phyloP scores from a whole-genome alignment of 2,888 invertebrate genomes.

The Hirtodrosophila cameraria region DNA sequence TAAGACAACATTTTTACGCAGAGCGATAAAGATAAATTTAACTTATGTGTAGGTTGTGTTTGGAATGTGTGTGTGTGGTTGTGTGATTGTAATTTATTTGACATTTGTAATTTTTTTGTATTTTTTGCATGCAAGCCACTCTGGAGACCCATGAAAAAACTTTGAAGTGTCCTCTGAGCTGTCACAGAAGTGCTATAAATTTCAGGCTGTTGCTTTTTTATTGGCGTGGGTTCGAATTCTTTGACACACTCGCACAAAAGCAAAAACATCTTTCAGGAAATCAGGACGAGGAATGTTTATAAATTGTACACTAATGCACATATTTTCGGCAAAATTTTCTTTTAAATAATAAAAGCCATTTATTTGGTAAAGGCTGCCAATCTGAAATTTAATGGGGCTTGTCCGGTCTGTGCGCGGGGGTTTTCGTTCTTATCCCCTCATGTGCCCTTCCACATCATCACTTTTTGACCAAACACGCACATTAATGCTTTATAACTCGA shows the following conservation, averaged over 20 bases:
- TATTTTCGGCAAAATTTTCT: background rate
- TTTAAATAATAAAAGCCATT: constrained; percentile 17
- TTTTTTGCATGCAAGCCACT: constrained; percentile 16
- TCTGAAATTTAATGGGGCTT: background rate
- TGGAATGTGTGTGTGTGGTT: too few relatives aligned
- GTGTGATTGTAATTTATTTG: constrained; percentile 11
- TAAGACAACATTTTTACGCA: too few relatives aligned
- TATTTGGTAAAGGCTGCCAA: constrained; percentile 29
- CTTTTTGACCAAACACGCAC: constrained; percentile 60
- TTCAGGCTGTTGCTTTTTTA: background rate
- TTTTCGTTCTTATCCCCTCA: constrained; percentile 1
- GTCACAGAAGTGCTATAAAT: constrained; percentile 10
- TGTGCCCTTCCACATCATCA: constrained; percentile 24
- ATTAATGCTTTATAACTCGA: constrained; percentile 54
- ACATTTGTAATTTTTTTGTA: constrained; percentile 23
- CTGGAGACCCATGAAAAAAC: constrained; percentile 5
- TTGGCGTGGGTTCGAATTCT: constrained; percentile 2
- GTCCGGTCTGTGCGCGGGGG: background rate
- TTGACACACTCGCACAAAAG: background rate
- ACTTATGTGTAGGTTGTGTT: constrained; percentile 6
- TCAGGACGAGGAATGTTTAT: constrained; percentile 7
- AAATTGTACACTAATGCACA: constrained; percentile 3
- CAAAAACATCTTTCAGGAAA: constrained; percentile 12
- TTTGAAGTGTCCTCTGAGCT: constrained; percentile 7
- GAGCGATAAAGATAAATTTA: too few relatives aligned